A percentile compares a stretch with the other conserved stretches of the same genome.
phyloP scores from a whole-genome alignment of 2,888 invertebrate species.

The Meiosimyza platycephala region DNA sequence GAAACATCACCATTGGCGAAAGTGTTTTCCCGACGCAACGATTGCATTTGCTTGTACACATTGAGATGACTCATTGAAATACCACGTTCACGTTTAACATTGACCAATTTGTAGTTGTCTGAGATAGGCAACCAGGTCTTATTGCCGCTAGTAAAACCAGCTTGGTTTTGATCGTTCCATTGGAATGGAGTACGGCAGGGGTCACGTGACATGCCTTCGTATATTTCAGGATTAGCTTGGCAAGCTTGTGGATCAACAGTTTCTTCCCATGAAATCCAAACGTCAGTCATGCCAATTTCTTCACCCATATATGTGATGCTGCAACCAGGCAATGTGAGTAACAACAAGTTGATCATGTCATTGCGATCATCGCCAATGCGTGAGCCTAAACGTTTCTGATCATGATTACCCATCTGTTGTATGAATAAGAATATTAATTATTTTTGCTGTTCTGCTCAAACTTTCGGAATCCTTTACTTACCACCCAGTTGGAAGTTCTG shows the following conservation, averaged over 20 bases:
- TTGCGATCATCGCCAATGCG: conserved; percentile 76
- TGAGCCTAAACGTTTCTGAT: conserved; percentile 75
- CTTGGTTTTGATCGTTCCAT: conserved; percentile 69
- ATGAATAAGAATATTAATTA: background rate
- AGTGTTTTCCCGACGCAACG: conserved; percentile 67
- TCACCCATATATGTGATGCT: conserved; percentile 83
- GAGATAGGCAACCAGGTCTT: conserved; percentile 67
- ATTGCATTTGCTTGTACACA: conserved; percentile 71
- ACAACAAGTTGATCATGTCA: conserved; percentile 84
- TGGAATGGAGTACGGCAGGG: conserved; percentile 74
- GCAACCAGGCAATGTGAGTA: conserved; percentile 83
- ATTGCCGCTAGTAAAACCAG: conserved; percentile 57
- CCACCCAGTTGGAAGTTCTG: conserved; percentile 74
- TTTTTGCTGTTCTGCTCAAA: background rate
- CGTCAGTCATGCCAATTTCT: conserved; percentile 76
- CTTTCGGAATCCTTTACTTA: conserved; percentile 57
- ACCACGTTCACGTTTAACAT: conserved; percentile 70
- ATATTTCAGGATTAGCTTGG: conserved; percentile 72
- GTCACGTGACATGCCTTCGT: conserved; percentile 72
- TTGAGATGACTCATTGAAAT: conserved; percentile 70
- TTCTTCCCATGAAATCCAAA: conserved; percentile 68
- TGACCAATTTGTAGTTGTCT: conserved; percentile 71
- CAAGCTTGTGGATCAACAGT: conserved; percentile 70
- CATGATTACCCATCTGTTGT: conserved; percentile 79
- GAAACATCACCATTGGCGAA: conserved; percentile 70